Conservation (phyloP, 2,888 invertebrate species). For the Agrilus cyanescens region DNA sequence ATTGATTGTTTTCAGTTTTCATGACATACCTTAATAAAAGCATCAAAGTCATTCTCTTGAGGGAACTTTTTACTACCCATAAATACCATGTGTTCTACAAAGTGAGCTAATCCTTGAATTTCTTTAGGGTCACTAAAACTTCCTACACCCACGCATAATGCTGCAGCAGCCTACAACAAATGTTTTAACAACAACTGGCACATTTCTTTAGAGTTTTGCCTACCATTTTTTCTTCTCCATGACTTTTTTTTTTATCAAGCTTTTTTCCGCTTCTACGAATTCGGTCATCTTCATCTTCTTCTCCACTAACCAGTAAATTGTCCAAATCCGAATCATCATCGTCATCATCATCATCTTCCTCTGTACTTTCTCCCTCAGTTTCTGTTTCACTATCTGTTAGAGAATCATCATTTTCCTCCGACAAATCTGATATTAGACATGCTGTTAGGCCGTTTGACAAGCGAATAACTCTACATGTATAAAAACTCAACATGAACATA, state of each 20-base stretch:
- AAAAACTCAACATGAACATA: conserved; percentile 1
- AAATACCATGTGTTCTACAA: conserved; percentile 86
- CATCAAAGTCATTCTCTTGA: conserved; percentile 73
- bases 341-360: conserved; percentile 13
- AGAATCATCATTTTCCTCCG: conserved; percentile 29
- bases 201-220: background rate
- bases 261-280: conserved; percentile 7
- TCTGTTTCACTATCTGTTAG: conserved; percentile 22
- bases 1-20: too few species aligned
- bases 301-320: conserved; percentile 22
- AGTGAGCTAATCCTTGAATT: conserved; percentile 73
- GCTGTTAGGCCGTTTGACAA: conserved; percentile 62
- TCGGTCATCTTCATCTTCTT: conserved; percentile 18
- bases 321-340: conserved; percentile 16
- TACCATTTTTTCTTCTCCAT: conserved; percentile 29
- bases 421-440: conserved; percentile 54
- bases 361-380: conserved; percentile 20
- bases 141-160: conserved; percentile 64
- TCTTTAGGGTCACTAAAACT: conserved; percentile 65
- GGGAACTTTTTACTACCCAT: conserved; percentile 89
- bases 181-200: background rate
- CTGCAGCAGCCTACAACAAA: conserved; percentile 53
- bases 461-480: conserved; percentile 44
- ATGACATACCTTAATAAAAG: conserved; percentile 51
- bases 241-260: conserved; percentile 21